These are phyloP conservation scores for Monomorium pharaonis DNA, from an alignment of 1,140 invertebrate genomes.

Conservation along the genomic window DNA sequence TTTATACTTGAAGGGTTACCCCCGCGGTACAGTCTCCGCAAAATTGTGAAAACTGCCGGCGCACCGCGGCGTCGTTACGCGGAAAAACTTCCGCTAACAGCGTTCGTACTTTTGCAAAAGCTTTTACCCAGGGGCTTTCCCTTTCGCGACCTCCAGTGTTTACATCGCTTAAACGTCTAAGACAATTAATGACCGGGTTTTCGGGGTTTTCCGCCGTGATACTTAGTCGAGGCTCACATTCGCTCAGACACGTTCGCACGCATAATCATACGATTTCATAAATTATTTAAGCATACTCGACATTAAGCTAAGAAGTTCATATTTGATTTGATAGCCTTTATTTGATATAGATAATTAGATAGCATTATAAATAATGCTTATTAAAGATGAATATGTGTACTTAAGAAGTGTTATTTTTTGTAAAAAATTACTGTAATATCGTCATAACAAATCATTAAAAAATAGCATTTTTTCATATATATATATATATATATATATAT, in stretches of 20 bases:
- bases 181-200: constrained; percentile 78
- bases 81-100: constrained; percentile 70
- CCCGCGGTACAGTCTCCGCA: constrained; percentile 80
- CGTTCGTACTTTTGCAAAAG: constrained; percentile 75
- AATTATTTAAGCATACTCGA: background rate
- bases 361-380: background rate
- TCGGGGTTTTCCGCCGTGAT: constrained; percentile 60
- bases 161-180: constrained; percentile 80
- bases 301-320: background rate
- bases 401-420: background rate
- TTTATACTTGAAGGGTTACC: constrained; percentile 82
- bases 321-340: background rate
- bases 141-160: constrained; percentile 80
- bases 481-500: background rate
- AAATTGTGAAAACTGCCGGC: constrained; percentile 78
- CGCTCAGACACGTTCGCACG: background rate
- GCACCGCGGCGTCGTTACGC: background rate
- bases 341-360: background rate
- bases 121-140: constrained; percentile 79
- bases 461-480: background rate
- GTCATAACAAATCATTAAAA: background rate
- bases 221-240: constrained; percentile 24
- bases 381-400: background rate
- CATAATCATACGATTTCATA: constrained; percentile 18
- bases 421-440: background rate